phyloP scores from a whole-genome alignment of 1,140 invertebrate genomes.

The Proctacanthus coquilletti region DNA sequence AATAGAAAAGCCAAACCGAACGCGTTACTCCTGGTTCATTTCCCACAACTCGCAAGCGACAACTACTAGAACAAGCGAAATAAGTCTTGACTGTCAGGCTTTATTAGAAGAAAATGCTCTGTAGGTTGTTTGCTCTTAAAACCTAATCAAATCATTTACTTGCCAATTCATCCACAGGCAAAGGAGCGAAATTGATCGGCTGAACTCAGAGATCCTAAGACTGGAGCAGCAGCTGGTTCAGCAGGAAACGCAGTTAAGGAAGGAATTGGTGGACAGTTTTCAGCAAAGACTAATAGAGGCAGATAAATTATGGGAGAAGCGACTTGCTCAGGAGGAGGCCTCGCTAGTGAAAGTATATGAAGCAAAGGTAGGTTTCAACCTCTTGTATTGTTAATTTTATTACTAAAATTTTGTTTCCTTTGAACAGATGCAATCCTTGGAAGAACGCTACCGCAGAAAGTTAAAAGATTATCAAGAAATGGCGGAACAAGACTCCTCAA shows the following conservation, averaged over 20 bases:
- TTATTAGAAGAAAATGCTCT: constrained; percentile 10
- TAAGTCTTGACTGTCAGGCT: constrained; percentile 11
- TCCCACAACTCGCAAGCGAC: constrained; percentile 6
- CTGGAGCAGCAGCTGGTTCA: constrained; percentile 12
- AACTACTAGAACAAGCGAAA: not conserved
- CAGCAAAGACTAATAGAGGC: constrained; percentile 10
- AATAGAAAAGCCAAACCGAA: constrained; percentile 12
- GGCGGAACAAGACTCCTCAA: too few species aligned
- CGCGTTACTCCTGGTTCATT: constrained; percentile 17
- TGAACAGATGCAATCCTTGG: too few species aligned
- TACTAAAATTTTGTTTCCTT: too few species aligned
- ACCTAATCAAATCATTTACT: not conserved
- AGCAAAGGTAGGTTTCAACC: constrained; percentile 15
- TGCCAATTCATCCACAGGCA: constrained; percentile 8
- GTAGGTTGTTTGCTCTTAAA: constrained; percentile 9
- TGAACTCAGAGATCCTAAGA: constrained; percentile 6
- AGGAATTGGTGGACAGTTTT: constrained; percentile 14
- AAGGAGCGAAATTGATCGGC: constrained; percentile 10
- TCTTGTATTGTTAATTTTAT: too few species aligned
- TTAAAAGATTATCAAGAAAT: too few species aligned
- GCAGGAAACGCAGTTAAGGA: constrained; percentile 16
- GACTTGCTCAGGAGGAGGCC: constrained; percentile 8
- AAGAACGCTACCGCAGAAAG: too few species aligned
- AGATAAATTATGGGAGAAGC: constrained; percentile 11
- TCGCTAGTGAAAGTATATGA: constrained; percentile 15